Percentiles rank a stretch among this genome's conserved stretches.
phyloP scores from a whole-genome alignment of 2,888 invertebrate species.

The Meliscaeva auricollis region DNA sequence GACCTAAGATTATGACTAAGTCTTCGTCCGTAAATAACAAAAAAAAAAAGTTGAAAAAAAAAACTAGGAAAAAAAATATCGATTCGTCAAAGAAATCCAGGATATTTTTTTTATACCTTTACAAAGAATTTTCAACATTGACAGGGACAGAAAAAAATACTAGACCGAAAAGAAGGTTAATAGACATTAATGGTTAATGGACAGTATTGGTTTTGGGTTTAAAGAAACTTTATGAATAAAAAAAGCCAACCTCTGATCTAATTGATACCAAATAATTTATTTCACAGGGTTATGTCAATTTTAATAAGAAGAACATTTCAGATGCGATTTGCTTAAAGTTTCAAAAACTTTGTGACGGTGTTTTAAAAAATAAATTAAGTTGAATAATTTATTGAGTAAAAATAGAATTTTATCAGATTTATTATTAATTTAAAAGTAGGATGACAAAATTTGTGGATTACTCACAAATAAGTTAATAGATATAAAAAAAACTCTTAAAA shows the following conservation, averaged over 20 bases:
- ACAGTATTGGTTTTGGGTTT: background rate
- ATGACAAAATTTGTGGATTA: too few species aligned
- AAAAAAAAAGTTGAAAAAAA: slow-evolving; percentile 4
- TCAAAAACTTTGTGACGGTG: background rate
- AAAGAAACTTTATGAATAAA: background rate
- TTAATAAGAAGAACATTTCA: background rate
- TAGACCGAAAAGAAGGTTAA: background rate
- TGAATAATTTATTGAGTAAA: too few species aligned
- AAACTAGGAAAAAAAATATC: background rate
- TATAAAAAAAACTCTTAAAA: too few species aligned
- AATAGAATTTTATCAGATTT: too few species aligned
- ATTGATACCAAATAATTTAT: background rate
- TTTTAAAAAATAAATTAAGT: too few species aligned
- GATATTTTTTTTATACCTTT: background rate
- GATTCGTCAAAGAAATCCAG: slow-evolving; percentile 28
- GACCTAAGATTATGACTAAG: slow-evolving; percentile 58
- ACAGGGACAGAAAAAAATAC: background rate
- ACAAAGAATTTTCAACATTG: background rate
- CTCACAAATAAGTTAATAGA: too few species aligned
- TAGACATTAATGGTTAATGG: slow-evolving; percentile 3
- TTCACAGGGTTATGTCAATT: background rate
- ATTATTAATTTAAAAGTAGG: too few species aligned
- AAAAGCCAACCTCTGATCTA: background rate
- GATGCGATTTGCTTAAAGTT: background rate
- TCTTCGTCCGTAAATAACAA: slow-evolving; percentile 25